These are phyloP conservation scores for Hormaphis cornu DNA, from an alignment of 1,140 invertebrate genomes.

Conservation along the genomic window DNA sequence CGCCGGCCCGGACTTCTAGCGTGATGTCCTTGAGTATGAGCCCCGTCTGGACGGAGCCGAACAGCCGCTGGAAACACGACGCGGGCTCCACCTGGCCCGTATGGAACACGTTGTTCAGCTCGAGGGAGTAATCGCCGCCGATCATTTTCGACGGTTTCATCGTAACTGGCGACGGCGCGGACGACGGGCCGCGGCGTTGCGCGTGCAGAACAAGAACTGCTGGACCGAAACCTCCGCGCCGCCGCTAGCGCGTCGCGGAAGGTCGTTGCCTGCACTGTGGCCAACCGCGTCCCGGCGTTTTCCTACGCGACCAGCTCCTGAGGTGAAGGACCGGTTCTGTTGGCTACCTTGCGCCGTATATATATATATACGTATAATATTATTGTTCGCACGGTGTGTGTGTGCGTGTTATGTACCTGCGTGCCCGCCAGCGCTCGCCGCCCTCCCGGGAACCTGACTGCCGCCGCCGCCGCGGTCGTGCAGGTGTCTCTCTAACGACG, in stretches of 20 bases:
- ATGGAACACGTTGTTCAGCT: constrained; percentile 79
- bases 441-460: not conserved
- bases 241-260: not conserved
- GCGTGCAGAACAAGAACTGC: constrained; percentile 28
- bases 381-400: no score
- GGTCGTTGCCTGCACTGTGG: constrained; percentile 27
- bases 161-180: not conserved
- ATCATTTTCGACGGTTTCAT: constrained; percentile 49
- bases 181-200: not conserved
- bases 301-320: not conserved
- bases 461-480: no score
- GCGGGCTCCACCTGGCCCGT: constrained; percentile 75
- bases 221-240: constrained; percentile 19
- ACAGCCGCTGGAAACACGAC: constrained; percentile 64
- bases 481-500: constrained; percentile 22
- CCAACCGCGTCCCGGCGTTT: not conserved
- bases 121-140: constrained; percentile 71
- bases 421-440: no score
- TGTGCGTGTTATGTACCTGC: no score
- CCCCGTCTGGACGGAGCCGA: constrained; percentile 67
- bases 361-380: no score
- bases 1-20: constrained; percentile 76
- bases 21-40: constrained; percentile 85
- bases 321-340: constrained; percentile 29
- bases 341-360: constrained; percentile 17